A percentile compares a stretch with the other conserved stretches of the same genome.
These are phyloP conservation scores for Oncopodura yosiiana DNA, from an alignment of 1,140 invertebrate genomes.

Conservation along the genomic window DNA sequence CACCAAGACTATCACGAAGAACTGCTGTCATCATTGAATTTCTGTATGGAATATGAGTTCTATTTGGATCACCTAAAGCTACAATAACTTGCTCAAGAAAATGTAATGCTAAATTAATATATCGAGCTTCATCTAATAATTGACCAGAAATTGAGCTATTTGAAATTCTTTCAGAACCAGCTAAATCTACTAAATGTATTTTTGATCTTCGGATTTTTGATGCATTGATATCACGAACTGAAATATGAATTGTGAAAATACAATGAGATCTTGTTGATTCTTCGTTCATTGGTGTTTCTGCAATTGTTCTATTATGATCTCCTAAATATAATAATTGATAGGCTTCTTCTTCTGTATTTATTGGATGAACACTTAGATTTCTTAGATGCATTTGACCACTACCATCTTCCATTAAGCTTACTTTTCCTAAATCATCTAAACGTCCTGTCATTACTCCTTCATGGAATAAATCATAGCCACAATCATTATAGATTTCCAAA, in stretches of 20 bases:
- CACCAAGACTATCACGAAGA: conserved; percentile 53
- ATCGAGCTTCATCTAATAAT: conserved; percentile 51
- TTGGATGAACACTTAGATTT: conserved; percentile 50
- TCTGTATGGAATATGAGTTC: conserved; percentile 53
- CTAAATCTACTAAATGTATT: conserved; percentile 55
- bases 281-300: conserved; percentile 56
- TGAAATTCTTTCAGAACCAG: conserved; percentile 41
- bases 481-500: conserved; percentile 50
- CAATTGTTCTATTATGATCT: conserved; percentile 53
- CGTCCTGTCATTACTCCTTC: conserved; percentile 44
- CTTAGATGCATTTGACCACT: conserved; percentile 50
- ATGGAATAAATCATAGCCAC: conserved; percentile 53
- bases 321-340: conserved; percentile 51
- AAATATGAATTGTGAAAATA: conserved; percentile 55
- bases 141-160: conserved; percentile 39
- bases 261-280: conserved; percentile 58
- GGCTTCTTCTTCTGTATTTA: conserved; percentile 50
- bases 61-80: conserved; percentile 49
- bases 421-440: conserved; percentile 52
- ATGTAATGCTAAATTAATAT: conserved; percentile 58
- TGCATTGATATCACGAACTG: conserved; percentile 42
- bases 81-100: conserved; percentile 57
- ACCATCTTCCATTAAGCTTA: conserved; percentile 50
- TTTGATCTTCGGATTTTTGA: conserved; percentile 48
- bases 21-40: conserved; percentile 57